These are phyloP conservation scores for Setophaga coronata DNA, from an alignment of 2,113 vertebrate genomes.

Conservation along the genomic window DNA sequence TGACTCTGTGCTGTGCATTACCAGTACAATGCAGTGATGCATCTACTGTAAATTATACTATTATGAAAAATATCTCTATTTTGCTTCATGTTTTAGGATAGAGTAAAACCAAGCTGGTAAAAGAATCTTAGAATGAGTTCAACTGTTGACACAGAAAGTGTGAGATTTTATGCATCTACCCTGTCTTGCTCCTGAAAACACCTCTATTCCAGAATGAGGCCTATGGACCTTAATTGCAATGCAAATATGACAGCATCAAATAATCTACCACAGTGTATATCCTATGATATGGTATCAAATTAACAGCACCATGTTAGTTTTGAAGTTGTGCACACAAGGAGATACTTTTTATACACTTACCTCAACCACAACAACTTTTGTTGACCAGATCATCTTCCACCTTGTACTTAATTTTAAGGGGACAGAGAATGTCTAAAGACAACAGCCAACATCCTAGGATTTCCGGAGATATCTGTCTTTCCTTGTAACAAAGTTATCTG, in stretches of 20 bases:
- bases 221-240: not conserved
- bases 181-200: not conserved
- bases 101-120: not conserved
- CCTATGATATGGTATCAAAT: not conserved
- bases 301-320: not conserved
- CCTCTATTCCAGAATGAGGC: not conserved
- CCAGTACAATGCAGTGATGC: not conserved
- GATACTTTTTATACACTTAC: not conserved
- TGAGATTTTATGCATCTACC: not conserved
- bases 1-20: not conserved
- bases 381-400: not conserved
- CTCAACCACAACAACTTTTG: not conserved
- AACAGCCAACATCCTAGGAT: not conserved
- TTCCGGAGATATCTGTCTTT: not conserved
- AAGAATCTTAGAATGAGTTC: not conserved
- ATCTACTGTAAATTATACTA: not conserved
- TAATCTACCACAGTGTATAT: not conserved
- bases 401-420: not conserved
- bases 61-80: not conserved
- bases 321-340: not conserved
- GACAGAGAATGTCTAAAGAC: not conserved
- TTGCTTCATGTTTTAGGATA: not conserved
- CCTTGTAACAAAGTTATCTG: not conserved
- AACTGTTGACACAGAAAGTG: not conserved
- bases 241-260: not conserved